Base-by-base conservation (phyloP, 1,140 invertebrate genomes). In the Drosophila jambulina region DNA sequence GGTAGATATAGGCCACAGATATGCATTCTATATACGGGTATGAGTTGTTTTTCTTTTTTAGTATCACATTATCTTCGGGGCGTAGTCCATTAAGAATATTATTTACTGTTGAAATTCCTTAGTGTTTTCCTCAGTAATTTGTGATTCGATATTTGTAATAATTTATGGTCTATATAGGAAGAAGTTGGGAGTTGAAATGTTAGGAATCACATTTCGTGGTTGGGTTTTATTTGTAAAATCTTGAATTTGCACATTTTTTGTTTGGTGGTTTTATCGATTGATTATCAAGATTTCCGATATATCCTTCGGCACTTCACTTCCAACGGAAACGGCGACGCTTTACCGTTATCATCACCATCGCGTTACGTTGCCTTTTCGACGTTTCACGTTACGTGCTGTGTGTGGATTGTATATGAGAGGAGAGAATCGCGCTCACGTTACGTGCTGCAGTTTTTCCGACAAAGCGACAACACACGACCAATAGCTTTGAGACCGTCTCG, bases 401-500 rank as follows among this genome's bases (percentile, higher is more conserved):
- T 78, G 54, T 49, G 58, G 65, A 43, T 32, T 53, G 51, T 63
- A 63, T 63, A 49, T 61, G 51, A 25, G 46, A 48, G 51, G 32
- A 21, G 61, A 69, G 75, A 61, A 70, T 71, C 38, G 64, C 70
- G 67, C 63, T 60, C 74, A 51, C 59, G 56, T 58, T 68, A 70
- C 67, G 74, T 64, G 71, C 71, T 65, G 68, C 72, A 69, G 63
- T 78, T 78, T 71, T 85, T 77, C 85, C 85, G 84, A 88, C 85
- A 84, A 61, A 90, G 85, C 84, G 84, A 88, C 90, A 85, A 91
- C 88, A 91, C 88, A 91, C 88, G 88, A 91, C 88, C 88, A 91
- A 88, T 85, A 91, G 88, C 90, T 91, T 91, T 91, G 88, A 91
- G 88, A 91, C 88, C 88, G 88, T 91, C 88, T 91, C 88, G 79